Percentiles rank a stretch among this genome's conserved stretches.
Conservation (phyloP, 2,888 invertebrate species). For the Pandemis heparana region DNA sequence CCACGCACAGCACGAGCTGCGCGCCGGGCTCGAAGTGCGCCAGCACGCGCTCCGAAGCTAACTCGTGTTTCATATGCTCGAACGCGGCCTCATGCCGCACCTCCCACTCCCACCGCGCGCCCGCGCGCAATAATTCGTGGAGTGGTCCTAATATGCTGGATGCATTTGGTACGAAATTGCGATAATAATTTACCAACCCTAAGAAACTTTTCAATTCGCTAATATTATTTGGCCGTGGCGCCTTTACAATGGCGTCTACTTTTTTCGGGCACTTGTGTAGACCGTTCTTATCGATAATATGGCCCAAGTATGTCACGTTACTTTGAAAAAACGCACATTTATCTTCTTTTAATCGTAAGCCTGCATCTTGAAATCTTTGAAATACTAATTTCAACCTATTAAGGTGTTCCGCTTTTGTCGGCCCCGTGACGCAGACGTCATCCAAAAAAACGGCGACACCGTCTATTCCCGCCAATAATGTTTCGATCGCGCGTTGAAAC, state of each 20-base stretch:
- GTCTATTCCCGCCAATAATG: not conserved
- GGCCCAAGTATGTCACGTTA: constrained; percentile 26
- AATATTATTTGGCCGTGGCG: constrained; percentile 15
- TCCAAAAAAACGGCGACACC: too few relatives aligned
- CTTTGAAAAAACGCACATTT: constrained; percentile 1
- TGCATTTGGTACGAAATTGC: constrained; percentile 11
- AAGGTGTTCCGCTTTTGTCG: not conserved
- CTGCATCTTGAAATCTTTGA: not conserved
- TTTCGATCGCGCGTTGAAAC: constrained; percentile 12
- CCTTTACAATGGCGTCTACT: constrained; percentile 31
- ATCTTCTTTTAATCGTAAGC: not conserved
- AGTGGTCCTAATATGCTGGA: constrained; percentile 33
- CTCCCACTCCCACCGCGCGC: constrained; percentile 14
- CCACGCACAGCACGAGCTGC: constrained; percentile 37
- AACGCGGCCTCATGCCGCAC: constrained; percentile 17
- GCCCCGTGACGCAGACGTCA: not conserved
- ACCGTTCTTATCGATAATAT: constrained; percentile 26
- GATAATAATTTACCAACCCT: constrained; percentile 13
- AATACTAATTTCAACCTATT: not conserved
- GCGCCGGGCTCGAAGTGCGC: constrained; percentile 43
- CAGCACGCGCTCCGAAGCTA: constrained; percentile 43
- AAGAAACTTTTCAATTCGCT: not conserved
- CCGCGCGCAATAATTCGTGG: too few relatives aligned
- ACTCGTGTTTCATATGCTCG: constrained; percentile 4
- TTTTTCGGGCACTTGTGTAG: constrained; percentile 21